Conservation (phyloP, 2,113 vertebrate species). For the Spheniscus mendiculus region DNA sequence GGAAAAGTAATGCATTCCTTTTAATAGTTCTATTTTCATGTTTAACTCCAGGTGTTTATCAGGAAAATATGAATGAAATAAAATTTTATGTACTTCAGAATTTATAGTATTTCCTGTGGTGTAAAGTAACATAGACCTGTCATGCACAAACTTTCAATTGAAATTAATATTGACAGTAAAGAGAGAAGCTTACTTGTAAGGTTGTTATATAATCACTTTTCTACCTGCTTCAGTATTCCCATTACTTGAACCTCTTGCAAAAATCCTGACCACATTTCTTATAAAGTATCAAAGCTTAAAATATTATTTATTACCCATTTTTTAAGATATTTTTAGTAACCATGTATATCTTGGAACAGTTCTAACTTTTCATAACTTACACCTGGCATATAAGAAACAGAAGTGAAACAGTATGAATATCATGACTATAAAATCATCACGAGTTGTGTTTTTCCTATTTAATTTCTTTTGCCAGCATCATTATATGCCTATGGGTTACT, state of each 20-base stretch:
- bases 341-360: background rate
- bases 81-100: background rate
- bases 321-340: background rate
- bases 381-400: background rate
- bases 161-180: conserved; percentile 39
- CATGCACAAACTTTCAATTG: conserved; percentile 40
- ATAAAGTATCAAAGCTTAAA: background rate
- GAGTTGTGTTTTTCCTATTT: background rate
- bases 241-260: background rate
- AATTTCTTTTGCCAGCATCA: background rate
- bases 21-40: conserved; percentile 24
- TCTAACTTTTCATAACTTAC: background rate
- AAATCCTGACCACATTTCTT: conserved; percentile 20
- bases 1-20: conserved; percentile 32
- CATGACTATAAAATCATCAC: background rate
- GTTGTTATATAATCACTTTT: conserved; percentile 35
- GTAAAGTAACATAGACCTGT: background rate
- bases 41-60: conserved; percentile 1
- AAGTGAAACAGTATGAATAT: background rate
- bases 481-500: background rate
- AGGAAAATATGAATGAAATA: background rate
- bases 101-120: background rate
- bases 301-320: background rate
- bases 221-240: background rate
- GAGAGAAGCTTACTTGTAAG: background rate